A percentile compares a stretch with the other conserved stretches of the same genome.
Evolutionary conservation across 1,140 invertebrate genomes (phyloP).

Genomic region (Drosophila jambulina): DNA sequence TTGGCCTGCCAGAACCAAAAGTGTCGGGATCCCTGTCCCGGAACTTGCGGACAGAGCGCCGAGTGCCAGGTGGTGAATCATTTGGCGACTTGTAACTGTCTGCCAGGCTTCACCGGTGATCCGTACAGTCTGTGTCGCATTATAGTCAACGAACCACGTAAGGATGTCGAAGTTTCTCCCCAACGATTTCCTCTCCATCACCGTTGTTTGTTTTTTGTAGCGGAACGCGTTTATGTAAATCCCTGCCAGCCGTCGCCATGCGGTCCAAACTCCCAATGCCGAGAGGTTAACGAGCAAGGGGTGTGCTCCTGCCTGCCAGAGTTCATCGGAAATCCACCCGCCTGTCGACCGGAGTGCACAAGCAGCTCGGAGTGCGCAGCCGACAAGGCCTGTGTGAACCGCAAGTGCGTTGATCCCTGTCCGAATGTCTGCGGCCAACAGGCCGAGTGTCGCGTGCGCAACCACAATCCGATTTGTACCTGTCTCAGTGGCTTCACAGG

Average conservation of each 20-base stretch:
- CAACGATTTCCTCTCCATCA: conserved; percentile 1
- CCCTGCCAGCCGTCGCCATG: conserved; percentile 91
- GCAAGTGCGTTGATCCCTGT: conserved; percentile 93
- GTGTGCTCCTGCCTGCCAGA: conserved; percentile 91
- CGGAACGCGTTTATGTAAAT: conserved; percentile 85
- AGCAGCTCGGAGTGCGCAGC: conserved; percentile 91
- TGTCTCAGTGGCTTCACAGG: conserved; percentile 91
- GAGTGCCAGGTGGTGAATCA: conserved; percentile 90
- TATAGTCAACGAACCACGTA: conserved; percentile 87
- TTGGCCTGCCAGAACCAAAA: conserved; percentile 91
- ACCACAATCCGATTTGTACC: conserved; percentile 91
- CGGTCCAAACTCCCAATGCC: conserved; percentile 89
- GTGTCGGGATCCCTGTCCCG: conserved; percentile 91
- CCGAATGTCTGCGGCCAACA: conserved; percentile 91
- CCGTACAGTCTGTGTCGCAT: conserved; percentile 87
- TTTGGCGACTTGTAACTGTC: conserved; percentile 90
- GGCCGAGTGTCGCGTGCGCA: conserved; percentile 91
- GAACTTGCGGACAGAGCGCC: conserved; percentile 90
- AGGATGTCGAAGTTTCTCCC: conserved; percentile 64
- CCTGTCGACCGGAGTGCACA: conserved; percentile 91
- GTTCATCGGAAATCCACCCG: conserved; percentile 90
- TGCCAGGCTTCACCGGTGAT: conserved; percentile 89
- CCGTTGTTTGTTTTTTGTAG: conserved; percentile 49
- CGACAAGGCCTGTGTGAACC: conserved; percentile 91
- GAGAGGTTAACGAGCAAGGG: conserved; percentile 87